A percentile compares a stretch with the other conserved stretches of the same genome.
Conservation (phyloP, 2,113 vertebrate species). For the Etheostoma cragini region DNA sequence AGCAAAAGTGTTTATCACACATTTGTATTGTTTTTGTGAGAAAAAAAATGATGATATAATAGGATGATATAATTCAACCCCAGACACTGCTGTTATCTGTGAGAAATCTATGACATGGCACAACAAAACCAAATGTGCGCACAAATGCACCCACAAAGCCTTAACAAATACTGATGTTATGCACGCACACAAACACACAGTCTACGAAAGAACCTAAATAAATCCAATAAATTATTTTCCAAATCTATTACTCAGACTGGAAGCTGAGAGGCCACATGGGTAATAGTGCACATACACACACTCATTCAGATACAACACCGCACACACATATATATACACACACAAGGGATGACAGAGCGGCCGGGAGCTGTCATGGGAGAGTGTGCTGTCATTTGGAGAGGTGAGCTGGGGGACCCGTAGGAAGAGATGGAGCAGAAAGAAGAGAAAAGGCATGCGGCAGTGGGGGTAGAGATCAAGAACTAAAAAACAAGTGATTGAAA, state of each 20-base stretch:
- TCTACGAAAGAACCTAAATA: conserved; percentile 23
- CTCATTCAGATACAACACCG: conserved; percentile 4
- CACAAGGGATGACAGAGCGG: conserved; percentile 36
- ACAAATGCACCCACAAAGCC: conserved; percentile 31
- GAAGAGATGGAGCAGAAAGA: conserved; percentile 24
- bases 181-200: conserved; percentile 9
- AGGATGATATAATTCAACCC: conserved; percentile 46
- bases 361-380: conserved; percentile 56
- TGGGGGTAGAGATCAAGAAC: not conserved
- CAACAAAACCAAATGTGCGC: conserved; percentile 17
- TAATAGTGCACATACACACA: conserved; percentile 17
- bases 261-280: conserved; percentile 35
- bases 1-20: not conserved
- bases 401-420: conserved; percentile 14
- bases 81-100: conserved; percentile 27
- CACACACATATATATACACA: conserved; percentile 19
- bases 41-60: too few relatives aligned
- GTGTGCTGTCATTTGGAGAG: conserved; percentile 61
- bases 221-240: conserved; percentile 19
- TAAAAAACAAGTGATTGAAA: not conserved
- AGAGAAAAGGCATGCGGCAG: not conserved
- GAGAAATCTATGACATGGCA: conserved; percentile 33
- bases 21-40: not conserved
- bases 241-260: conserved; percentile 41
- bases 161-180: not conserved